Conservation (phyloP, 2,797 vertebrate genomes). For the Characodon lateralis region DNA sequence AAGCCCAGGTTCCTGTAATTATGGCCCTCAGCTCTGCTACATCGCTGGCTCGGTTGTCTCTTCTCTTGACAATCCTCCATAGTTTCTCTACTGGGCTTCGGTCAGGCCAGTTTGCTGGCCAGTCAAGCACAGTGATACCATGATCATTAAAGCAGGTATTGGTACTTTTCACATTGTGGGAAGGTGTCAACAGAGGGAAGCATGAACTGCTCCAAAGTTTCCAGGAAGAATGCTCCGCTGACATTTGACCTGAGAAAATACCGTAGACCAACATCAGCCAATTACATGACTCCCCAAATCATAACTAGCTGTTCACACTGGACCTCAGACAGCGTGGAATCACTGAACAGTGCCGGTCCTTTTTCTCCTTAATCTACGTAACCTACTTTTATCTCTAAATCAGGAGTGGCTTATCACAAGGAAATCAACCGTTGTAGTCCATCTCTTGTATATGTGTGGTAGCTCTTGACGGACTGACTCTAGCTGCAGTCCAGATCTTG, state of each 20-base stretch:
- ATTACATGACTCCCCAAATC: no score
- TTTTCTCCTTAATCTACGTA: neutral
- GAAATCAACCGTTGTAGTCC: no score
- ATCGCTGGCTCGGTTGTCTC: neutral
- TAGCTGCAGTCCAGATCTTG: no score
- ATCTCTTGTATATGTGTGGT: no score
- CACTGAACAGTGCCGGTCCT: no score
- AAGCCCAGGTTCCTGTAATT: neutral
- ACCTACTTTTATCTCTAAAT: neutral
- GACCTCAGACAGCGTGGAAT: no score
- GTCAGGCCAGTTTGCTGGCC: neutral
- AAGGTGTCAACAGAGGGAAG: neutral
- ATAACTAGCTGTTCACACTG: no score
- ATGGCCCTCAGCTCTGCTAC: neutral
- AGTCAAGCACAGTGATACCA: neutral
- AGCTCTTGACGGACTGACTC: no score
- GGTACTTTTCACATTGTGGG: neutral
- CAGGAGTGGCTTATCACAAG: neutral
- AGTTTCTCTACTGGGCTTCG: no score
- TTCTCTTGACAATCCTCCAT: no score
- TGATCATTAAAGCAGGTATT: neutral
- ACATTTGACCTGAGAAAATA: neutral
- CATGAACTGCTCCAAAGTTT: neutral
- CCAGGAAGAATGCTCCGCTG: neutral
- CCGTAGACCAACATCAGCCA: neutral